Evolutionary conservation across 2,113 vertebrate species (phyloP), one percentile per base, ranked within the genome.

Genomic region (Miniopterus natalensis): DNA sequence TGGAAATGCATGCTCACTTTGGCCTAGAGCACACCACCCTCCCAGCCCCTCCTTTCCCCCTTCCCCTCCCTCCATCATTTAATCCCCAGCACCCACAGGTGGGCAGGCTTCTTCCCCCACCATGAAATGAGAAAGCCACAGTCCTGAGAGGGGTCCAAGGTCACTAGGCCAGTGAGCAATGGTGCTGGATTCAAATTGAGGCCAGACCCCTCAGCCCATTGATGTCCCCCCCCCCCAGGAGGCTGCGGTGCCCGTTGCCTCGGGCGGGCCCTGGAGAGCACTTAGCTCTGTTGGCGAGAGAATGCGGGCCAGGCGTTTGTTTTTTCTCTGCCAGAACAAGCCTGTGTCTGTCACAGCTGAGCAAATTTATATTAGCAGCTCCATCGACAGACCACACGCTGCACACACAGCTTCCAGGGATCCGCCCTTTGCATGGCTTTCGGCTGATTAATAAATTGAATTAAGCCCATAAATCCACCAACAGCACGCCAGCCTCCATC

Each of bases 341-440:
- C 40, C 36, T 0, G 74, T 31, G 74, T 49, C 79, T 81, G 87
- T 87, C 95, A 70, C 90, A 66, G 70, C 68, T 3, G 27, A 79
- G 84, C 55, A 68, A 10, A 88, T 84, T 90, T 55, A 42, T 25
- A 47, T 51, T 2, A 57, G 74, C 83, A 68, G 90, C 55, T 17
- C 18, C 11, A 5, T 70, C 2, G 85, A n/a, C 49, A 68, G 95
- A 25, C n/a, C 47, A 4, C 92, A 21, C 40, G 0, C 6, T 0
- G 70, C 84, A 17, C 12, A 0, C 0, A 20, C 0, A 0, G 4
- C 65, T 9, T 23, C 57, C 4, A 0, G 0, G 3, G 12, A 20
- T 1, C 74, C 1, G 5, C 68, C 27, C 78, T 40, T 5, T 2
- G 2, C 5, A 0, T 1, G 2, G 21, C 61, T 57, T 6, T 14